These are phyloP conservation scores for Serripes groenlandicus DNA, from an alignment of 2,888 invertebrate species.

Conservation along the genomic window DNA sequence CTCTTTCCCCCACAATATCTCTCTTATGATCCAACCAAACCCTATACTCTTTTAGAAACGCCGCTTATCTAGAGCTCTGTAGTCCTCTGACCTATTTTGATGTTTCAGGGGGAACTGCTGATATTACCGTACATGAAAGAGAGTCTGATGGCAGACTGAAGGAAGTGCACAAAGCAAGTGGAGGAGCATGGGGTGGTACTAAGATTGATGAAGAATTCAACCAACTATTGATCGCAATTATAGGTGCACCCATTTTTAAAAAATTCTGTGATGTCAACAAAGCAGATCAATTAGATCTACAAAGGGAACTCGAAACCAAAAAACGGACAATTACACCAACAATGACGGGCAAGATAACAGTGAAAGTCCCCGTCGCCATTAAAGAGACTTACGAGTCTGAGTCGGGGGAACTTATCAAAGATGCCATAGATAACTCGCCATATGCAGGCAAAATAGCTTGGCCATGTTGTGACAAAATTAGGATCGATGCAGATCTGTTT, in stretches of 20 bases:
- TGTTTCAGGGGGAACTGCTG: conserved; percentile 70
- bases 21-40: too few species aligned
- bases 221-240: conserved; percentile 60
- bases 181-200: conserved; percentile 73
- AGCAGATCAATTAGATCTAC: conserved; percentile 65
- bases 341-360: conserved; percentile 60
- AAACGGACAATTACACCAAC: conserved; percentile 65
- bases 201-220: conserved; percentile 71
- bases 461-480: conserved; percentile 63
- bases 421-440: conserved; percentile 49
- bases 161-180: conserved; percentile 70
- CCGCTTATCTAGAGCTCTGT: not conserved
- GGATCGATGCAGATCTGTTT: conserved; percentile 61
- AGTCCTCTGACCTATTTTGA: not conserved
- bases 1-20: too few species aligned
- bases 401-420: conserved; percentile 39
- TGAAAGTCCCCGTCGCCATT: conserved; percentile 46
- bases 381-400: conserved; percentile 40
- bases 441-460: conserved; percentile 52
- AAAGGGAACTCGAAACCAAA: conserved; percentile 69
- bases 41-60: too few species aligned
- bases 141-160: conserved; percentile 61
- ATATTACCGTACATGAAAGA: conserved; percentile 70
- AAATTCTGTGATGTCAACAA: conserved; percentile 57
- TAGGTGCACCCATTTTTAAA: conserved; percentile 56